phyloP scores from a whole-genome alignment of 1,140 invertebrate genomes.

The Drosophila auraria region DNA sequence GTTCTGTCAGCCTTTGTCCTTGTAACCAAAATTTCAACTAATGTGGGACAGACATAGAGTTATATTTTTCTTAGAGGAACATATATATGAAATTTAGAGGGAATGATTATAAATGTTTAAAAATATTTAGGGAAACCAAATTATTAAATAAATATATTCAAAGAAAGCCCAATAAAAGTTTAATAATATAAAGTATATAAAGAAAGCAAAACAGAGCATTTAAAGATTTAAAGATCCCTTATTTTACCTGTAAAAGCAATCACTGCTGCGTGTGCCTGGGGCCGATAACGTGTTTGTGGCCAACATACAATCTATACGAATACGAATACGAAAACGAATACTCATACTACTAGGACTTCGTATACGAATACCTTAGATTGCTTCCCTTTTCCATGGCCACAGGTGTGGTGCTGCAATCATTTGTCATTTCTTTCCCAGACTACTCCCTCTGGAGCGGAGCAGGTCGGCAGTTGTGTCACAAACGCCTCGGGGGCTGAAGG shows the following conservation, averaged over 20 bases:
- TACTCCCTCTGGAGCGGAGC: constrained; percentile 24
- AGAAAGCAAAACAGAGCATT: background rate
- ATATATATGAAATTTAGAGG: background rate
- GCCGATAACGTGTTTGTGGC: constrained; percentile 28
- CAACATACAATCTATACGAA: constrained; percentile 19
- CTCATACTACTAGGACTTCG: background rate
- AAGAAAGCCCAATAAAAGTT: background rate
- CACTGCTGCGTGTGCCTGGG: constrained; percentile 13
- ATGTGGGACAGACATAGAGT: no score
- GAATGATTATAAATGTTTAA: background rate
- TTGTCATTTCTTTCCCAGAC: constrained; percentile 19
- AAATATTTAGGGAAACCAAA: background rate
- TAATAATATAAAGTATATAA: background rate
- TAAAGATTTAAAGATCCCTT: background rate
- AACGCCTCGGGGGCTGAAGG: constrained; percentile 5
- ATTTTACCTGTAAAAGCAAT: constrained; percentile 11
- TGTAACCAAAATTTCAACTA: background rate
- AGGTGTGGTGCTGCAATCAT: constrained; percentile 36
- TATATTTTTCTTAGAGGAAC: background rate
- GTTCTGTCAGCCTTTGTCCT: background rate
- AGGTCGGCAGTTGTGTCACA: constrained; percentile 24
- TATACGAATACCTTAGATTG: constrained; percentile 15
- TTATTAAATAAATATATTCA: background rate
- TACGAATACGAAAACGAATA: background rate
- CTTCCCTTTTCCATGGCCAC: constrained; percentile 20